Percentiles rank a stretch among this genome's conserved stretches.
phyloP scores from a whole-genome alignment of 2,113 vertebrate genomes.

The Sturnira hondurensis region DNA sequence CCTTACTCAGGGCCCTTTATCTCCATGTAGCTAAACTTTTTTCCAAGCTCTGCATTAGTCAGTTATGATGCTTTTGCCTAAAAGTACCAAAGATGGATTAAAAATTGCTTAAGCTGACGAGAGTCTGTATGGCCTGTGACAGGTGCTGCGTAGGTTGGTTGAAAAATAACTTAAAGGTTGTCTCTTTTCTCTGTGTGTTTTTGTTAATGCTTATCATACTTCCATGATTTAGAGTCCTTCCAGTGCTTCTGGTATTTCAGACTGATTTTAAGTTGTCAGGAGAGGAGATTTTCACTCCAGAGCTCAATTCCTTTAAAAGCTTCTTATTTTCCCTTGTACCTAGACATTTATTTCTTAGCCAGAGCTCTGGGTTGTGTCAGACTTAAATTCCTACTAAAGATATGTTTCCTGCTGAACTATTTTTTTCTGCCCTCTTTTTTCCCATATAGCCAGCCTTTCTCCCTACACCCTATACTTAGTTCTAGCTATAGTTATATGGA shows the following conservation, averaged over 20 bases:
- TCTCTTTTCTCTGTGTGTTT: constrained; percentile 56
- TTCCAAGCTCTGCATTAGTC: constrained; percentile 4
- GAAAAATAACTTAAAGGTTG: constrained; percentile 68
- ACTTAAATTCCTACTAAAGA: constrained; percentile 17
- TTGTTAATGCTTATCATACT: constrained; percentile 65
- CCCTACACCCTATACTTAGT: not conserved
- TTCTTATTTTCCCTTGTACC: constrained; percentile 32
- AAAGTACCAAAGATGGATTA: not conserved
- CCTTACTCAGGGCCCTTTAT: not conserved
- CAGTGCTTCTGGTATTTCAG: constrained; percentile 49
- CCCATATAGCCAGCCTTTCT: not conserved
- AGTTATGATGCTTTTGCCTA: constrained; percentile 30
- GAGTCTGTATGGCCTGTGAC: constrained; percentile 54
- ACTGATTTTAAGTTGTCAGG: constrained; percentile 37
- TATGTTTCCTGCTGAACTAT: not conserved
- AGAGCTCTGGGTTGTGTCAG: not conserved
- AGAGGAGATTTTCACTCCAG: constrained; percentile 37
- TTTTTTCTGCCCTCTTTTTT: not conserved
- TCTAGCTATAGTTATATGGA: not conserved
- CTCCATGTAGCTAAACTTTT: not conserved
- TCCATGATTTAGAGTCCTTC: constrained; percentile 54
- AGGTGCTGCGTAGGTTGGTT: constrained; percentile 68
- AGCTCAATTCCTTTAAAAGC: constrained; percentile 39
- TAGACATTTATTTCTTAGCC: constrained; percentile 44
- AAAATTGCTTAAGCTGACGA: constrained; percentile 52